Percentiles rank a stretch among this genome's conserved stretches.
Evolutionary conservation across 2,797 vertebrate species (phyloP).

Genomic region (Acipenser transmontanus): DNA sequence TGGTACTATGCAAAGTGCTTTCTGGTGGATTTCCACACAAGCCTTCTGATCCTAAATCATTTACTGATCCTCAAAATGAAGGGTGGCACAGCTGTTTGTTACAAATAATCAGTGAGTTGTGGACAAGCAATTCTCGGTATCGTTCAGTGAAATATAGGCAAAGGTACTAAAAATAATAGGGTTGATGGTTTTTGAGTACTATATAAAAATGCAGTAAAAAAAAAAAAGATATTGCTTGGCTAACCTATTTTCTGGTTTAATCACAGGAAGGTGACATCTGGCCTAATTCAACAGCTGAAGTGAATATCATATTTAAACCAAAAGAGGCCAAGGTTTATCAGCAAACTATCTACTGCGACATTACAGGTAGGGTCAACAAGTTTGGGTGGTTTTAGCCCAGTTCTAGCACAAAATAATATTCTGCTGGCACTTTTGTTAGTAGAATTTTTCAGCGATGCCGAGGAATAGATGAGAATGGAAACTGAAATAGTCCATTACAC

Average conservation of each 20-base stretch:
- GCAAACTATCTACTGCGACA: constrained; percentile 65
- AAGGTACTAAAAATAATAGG: no score
- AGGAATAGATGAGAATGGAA: no score
- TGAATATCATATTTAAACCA: constrained; percentile 71
- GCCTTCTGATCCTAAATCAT: background rate
- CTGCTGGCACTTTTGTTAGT: no score
- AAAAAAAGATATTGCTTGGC: constrained; percentile 14
- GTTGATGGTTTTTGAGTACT: no score
- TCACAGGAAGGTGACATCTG: constrained; percentile 75
- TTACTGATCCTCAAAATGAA: background rate
- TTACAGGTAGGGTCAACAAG: constrained; percentile 64
- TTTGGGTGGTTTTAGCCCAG: no score
- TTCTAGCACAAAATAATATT: no score
- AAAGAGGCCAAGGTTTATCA: constrained; percentile 64
- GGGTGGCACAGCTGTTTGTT: background rate
- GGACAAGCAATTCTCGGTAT: background rate
- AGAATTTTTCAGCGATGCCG: no score
- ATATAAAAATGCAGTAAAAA: no score
- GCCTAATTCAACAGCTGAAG: constrained; percentile 60
- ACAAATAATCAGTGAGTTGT: background rate
- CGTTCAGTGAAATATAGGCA: background rate
- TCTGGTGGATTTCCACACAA: background rate
- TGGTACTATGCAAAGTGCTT: background rate
- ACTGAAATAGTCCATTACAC: no score
- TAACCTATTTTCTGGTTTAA: constrained; percentile 8